Evolutionary conservation across 1,140 invertebrate species (phyloP).

Genomic region (Scaptomyza graminum): DNA sequence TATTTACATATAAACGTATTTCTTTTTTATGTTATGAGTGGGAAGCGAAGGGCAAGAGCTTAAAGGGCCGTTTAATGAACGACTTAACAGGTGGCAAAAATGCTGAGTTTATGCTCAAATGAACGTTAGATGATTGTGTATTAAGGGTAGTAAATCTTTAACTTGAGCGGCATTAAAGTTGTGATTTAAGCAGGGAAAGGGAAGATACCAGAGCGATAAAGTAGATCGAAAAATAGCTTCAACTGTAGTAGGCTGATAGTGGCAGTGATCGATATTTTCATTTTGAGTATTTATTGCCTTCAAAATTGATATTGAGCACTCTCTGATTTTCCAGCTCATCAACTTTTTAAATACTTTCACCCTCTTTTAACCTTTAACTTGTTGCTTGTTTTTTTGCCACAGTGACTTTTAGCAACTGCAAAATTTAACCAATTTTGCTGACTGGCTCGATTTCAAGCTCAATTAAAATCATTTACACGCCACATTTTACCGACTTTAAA

Average conservation of each 20-base stretch:
- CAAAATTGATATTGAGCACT: no score
- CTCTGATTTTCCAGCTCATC: no score
- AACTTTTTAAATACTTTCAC: no score
- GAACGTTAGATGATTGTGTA: not conserved
- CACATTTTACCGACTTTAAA: slow-evolving; percentile 72
- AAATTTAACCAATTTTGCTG: slow-evolving; percentile 66
- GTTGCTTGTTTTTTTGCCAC: slow-evolving; percentile 27
- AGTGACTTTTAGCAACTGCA: slow-evolving; percentile 3
- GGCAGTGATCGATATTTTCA: no score
- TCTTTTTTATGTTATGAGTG: slow-evolving; percentile 32
- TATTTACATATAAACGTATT: not conserved
- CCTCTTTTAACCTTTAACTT: slow-evolving; percentile 16
- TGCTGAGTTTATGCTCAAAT: not conserved
- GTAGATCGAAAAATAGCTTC: no score
- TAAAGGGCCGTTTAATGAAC: slow-evolving; percentile 42
- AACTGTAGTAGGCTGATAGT: no score
- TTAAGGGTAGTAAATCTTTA: not conserved
- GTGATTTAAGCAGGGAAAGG: not conserved
- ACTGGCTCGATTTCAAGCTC: slow-evolving; percentile 70
- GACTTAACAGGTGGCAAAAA: slow-evolving; percentile 12
- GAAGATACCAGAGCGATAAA: not conserved
- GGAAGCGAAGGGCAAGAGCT: slow-evolving; percentile 2
- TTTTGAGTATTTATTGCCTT: no score
- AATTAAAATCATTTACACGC: slow-evolving; percentile 78
- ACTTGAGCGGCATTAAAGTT: no score